These are phyloP conservation scores for Forbesichthys agassizii DNA, from an alignment of 2,113 vertebrate species.

Conservation along the genomic window DNA sequence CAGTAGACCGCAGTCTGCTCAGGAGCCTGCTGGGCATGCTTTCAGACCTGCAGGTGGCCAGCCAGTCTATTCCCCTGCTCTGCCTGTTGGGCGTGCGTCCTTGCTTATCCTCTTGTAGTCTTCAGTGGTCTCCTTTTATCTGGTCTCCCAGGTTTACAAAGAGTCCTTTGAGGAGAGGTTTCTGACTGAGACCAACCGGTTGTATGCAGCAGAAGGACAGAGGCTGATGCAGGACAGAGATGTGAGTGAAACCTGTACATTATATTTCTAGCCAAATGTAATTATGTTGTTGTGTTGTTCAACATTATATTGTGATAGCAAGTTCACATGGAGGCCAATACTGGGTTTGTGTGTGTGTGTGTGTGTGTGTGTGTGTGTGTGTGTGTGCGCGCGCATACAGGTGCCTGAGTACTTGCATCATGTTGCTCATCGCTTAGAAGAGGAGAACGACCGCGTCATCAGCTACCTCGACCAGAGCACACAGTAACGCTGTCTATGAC, in stretches of 20 bases:
- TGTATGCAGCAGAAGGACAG: conserved; percentile 96
- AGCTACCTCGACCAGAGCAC: conserved; percentile 88
- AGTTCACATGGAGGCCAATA: too few relatives aligned
- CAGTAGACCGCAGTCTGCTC: conserved; percentile 93
- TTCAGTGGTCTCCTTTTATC: not conserved
- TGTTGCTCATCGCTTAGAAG: conserved; percentile 95
- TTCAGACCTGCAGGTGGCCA: conserved; percentile 91
- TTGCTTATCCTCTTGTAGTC: not conserved
- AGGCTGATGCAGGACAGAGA: conserved; percentile 98
- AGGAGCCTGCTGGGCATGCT: conserved; percentile 97
- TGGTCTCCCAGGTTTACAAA: conserved; percentile 87
- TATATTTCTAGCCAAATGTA: too few relatives aligned
- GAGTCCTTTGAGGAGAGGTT: conserved; percentile 97
- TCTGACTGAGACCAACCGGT: conserved; percentile 93
- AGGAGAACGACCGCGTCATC: conserved; percentile 95
- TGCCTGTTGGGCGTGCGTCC: not conserved
- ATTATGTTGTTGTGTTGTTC: not conserved
- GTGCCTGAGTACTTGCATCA: conserved; percentile 89
- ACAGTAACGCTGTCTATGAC: conserved; percentile 80
- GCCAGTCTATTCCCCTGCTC: not conserved
- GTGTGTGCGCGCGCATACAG: conserved; percentile 31
- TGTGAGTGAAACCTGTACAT: conserved; percentile 70
- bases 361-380: not conserved
- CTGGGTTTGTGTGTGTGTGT: not conserved
- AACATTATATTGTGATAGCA: too few relatives aligned